Evolutionary conservation across 2,797 vertebrate genomes (phyloP).

Genomic region (Parotocinclus haroldoi): DNA sequence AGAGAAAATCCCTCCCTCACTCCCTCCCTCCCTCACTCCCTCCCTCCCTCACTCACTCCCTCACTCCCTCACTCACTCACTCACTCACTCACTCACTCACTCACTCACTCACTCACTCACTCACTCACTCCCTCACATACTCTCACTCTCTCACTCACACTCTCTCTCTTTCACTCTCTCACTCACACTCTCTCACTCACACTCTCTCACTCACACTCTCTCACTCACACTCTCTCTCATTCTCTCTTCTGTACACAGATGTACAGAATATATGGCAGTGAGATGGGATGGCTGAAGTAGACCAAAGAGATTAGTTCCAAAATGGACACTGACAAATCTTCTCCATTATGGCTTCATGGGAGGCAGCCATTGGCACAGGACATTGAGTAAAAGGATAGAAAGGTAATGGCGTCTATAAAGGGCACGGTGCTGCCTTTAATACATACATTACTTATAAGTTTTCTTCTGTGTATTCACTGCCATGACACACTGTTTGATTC

Average conservation of each 20-base stretch:
- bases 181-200: conserved; percentile 29
- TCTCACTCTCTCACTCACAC: too few species aligned
- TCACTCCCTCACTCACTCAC: too few species aligned
- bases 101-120: too few species aligned
- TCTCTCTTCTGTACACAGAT: conserved; percentile 36
- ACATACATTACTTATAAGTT: conserved; percentile 21
- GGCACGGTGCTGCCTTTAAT: conserved; percentile 40
- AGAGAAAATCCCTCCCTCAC: too few species aligned
- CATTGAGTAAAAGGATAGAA: conserved; percentile 31
- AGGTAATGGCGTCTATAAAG: conserved; percentile 41
- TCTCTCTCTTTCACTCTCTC: too few species aligned
- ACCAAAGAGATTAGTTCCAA: conserved; percentile 72
- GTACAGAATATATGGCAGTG: conserved; percentile 62
- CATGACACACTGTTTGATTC: not conserved
- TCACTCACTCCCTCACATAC: too few species aligned
- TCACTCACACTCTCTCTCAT: conserved; percentile 18
- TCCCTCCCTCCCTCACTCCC: too few species aligned
- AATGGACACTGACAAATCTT: conserved; percentile 80
- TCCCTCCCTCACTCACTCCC: too few species aligned
- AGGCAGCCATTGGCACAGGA: conserved; percentile 60
- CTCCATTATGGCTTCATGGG: conserved; percentile 74
- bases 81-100: too few species aligned
- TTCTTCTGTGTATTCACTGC: conserved; percentile 8
- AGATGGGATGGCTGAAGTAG: conserved; percentile 62
- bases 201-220: conserved; percentile 10